Conservation (phyloP, 2,797 vertebrate species). For the Acanthurus tractus region DNA sequence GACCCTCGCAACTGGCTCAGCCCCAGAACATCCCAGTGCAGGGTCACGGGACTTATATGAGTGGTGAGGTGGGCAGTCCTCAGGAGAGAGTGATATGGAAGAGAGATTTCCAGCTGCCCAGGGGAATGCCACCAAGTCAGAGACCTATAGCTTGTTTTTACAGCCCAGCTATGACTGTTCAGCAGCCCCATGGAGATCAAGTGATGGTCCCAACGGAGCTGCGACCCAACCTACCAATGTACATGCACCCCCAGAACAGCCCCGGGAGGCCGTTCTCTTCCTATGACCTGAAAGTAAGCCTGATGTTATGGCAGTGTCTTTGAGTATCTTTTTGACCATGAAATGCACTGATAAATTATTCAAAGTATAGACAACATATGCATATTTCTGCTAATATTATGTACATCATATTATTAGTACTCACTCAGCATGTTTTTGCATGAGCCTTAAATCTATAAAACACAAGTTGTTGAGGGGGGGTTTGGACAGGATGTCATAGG, state of each 20-base stretch:
- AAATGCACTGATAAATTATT: conserved; percentile 51
- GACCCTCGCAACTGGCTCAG: conserved; percentile 58
- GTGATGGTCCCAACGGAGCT: conserved; percentile 70
- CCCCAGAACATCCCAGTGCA: conserved; percentile 76
- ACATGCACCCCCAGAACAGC: conserved; percentile 89
- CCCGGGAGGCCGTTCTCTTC: conserved; percentile 88
- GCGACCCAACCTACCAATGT: conserved; percentile 86
- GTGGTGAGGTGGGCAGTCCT: conserved; percentile 77
- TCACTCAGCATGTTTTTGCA: conserved; percentile 45
- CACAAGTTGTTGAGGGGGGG: background rate
- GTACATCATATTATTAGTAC: conserved; percentile 33
- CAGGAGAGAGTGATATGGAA: conserved; percentile 84
- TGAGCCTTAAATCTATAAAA: conserved; percentile 43
- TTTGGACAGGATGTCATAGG: conserved; percentile 23
- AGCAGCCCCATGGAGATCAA: conserved; percentile 77
- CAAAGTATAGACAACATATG: conserved; percentile 40
- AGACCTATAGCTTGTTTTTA: conserved; percentile 91
- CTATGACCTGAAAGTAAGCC: conserved; percentile 91
- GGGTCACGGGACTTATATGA: conserved; percentile 75
- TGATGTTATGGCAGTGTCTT: conserved; percentile 17
- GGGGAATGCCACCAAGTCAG: conserved; percentile 81
- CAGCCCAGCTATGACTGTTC: conserved; percentile 81
- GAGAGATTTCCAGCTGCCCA: conserved; percentile 82
- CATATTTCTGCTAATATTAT: conserved; percentile 42
- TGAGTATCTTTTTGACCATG: conserved; percentile 24